Conservation (phyloP, 2,113 vertebrate species). For the Apeltes quadracus region DNA sequence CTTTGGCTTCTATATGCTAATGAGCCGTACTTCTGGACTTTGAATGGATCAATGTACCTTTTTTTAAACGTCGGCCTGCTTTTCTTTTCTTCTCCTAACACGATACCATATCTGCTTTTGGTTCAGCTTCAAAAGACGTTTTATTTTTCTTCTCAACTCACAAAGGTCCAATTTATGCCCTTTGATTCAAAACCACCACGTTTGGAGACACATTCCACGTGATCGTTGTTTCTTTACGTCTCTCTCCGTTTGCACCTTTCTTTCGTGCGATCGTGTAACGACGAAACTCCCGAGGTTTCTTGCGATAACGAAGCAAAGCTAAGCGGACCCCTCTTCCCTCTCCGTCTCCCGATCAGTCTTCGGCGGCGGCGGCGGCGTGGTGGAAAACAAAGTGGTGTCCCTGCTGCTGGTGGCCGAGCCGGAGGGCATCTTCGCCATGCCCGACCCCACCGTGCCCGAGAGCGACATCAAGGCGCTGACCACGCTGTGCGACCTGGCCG, state of each 20-base stretch:
- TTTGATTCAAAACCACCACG: neutral
- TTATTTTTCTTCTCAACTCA: neutral
- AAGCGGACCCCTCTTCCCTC: no score
- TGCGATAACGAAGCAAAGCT: no score
- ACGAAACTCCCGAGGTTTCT: no score
- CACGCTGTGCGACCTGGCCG: conserved; percentile 95
- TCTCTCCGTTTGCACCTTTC: no score
- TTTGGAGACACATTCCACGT: neutral
- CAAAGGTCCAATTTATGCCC: neutral
- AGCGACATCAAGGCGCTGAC: conserved; percentile 99
- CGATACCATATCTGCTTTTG: neutral
- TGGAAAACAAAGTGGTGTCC: conserved; percentile 97
- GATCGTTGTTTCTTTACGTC: no score
- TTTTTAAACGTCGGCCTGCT: neutral
- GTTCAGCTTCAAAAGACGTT: neutral
- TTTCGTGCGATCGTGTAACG: no score
- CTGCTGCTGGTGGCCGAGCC: conserved; percentile 96
- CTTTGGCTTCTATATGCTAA: conserved; percentile 26
- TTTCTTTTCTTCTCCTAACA: neutral
- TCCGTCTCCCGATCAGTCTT: no score
- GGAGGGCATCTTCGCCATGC: conserved; percentile 98
- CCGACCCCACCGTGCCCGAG: conserved; percentile 94
- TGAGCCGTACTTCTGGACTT: conserved; percentile 9
- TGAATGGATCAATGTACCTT: neutral
- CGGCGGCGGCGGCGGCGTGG: conserved; percentile 65